Evolutionary conservation across 2,888 invertebrate genomes (phyloP).

Genomic region (Mythimna loreyi): DNA sequence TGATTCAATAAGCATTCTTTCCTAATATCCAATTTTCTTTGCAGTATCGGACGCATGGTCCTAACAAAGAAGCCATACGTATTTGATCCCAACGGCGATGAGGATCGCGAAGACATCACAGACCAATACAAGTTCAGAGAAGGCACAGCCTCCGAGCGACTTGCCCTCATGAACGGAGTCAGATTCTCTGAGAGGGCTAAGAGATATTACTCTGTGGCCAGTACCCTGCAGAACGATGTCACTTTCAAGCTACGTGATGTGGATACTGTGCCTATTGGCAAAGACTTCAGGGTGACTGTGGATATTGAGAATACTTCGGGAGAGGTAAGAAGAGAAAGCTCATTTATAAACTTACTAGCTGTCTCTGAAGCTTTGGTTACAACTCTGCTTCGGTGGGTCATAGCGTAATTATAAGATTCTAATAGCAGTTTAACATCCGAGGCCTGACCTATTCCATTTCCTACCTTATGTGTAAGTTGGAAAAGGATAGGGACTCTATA

Average conservation of each 20-base stretch:
- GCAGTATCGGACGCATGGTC: slow-evolving; percentile 94
- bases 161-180: slow-evolving; percentile 94
- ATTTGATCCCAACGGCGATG: slow-evolving; percentile 93
- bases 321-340: slow-evolving; percentile 72
- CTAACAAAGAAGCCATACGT: slow-evolving; percentile 94
- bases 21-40: slow-evolving; percentile 4
- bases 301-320: slow-evolving; percentile 92
- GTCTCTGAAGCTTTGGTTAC: no score
- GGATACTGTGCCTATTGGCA: slow-evolving; percentile 93
- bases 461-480: no score
- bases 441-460: no score
- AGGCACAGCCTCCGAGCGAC: slow-evolving; percentile 93
- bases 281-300: slow-evolving; percentile 92
- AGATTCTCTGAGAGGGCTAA: slow-evolving; percentile 92
- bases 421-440: no score
- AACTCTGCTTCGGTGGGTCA: no score
- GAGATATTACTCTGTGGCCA: slow-evolving; percentile 92
- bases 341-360: no score
- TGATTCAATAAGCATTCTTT: background rate
- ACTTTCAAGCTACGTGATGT: slow-evolving; percentile 92
- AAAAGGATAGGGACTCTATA: no score
- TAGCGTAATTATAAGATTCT: no score
- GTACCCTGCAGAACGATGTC: slow-evolving; percentile 91
- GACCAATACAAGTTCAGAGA: slow-evolving; percentile 93
- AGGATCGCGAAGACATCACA: slow-evolving; percentile 93